Base-by-base conservation (phyloP, 2,113 vertebrate genomes). In the Chlorodrepanis virens region DNA sequence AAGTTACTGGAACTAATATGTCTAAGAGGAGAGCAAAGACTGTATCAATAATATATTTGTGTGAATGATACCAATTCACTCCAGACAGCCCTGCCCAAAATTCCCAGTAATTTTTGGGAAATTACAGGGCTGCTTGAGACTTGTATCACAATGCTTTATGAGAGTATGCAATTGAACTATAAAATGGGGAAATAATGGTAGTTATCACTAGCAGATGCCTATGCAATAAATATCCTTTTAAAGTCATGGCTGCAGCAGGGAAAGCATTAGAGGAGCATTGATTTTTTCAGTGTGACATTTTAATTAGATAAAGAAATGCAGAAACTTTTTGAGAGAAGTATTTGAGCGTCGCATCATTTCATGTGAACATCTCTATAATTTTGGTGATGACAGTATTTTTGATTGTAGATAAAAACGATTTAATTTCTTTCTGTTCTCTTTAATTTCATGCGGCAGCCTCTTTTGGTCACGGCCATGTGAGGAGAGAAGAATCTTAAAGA, bases 111-210 rank as follows among this genome's bases (percentile, higher is more conserved):
- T 93, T 91, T 14, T 60, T 39, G 71, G 60, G n/a, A 91, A 95
- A 95, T 90, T 92, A n/a, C 56, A 84, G 69, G 57, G 52, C 52
- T 90, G 40, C 49, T 93, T 1, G 4, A 78, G 61, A 54, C 23
- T 64, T 45, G 4, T 63, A 27, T 80, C 54, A 80, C 61, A 85
- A 70, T 65, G 42, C 25, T 74, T 72, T 80, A 63, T 52, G 42
- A 90, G 25, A 72, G 17, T 44, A 54, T 52, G 39, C 39, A 77
- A 77, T 31, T 91, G 89, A 94, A 53, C 78, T 77, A 56, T 17
- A 59, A 61, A 94, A 95, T 52, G 52, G 14, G 12, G 69, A 89
- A 83, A 78, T 94, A 93, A 95, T 78, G 39, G 39, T 39, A 90
- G 68, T 75, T 47, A 63, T 70, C 76, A 69, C 16, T 9, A 61